These are phyloP conservation scores for Phrynosoma blainvillii DNA, from an alignment of 2,113 vertebrate genomes.

Conservation along the genomic window DNA sequence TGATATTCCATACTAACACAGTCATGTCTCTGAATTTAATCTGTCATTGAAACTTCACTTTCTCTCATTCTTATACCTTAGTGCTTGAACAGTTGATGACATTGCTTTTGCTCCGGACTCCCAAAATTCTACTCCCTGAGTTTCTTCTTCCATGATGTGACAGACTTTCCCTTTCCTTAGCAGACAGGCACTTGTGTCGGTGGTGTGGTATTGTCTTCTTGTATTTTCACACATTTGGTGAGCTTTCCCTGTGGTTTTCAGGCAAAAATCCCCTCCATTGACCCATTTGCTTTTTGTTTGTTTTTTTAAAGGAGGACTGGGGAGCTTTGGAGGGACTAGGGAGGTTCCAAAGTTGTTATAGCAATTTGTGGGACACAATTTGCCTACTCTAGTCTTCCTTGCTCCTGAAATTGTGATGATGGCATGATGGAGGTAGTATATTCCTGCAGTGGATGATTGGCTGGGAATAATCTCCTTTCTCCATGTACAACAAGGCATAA, in stretches of 20 bases:
- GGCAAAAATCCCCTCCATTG: background rate
- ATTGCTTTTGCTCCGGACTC: background rate
- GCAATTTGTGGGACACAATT: background rate
- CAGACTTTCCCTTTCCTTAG: background rate
- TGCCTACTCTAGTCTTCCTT: background rate
- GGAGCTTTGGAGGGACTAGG: background rate
- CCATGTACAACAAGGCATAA: background rate
- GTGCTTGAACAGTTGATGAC: background rate
- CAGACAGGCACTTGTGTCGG: background rate
- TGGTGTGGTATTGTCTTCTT: background rate
- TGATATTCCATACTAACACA: too few species aligned
- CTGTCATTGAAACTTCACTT: background rate
- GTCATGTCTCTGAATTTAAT: too few species aligned
- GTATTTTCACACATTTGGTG: background rate
- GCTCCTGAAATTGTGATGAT: background rate
- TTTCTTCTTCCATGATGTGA: background rate
- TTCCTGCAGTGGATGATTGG: background rate
- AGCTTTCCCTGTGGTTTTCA: background rate
- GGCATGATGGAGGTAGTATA: background rate
- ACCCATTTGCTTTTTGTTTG: background rate
- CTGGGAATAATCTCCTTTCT: background rate
- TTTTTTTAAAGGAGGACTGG: background rate
- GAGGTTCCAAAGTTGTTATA: too few species aligned
- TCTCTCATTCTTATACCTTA: background rate
- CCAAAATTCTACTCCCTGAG: background rate